Evolutionary conservation across 2,797 vertebrate genomes (phyloP), one percentile per base, ranked within the genome.

Genomic region (Anolis apletophallus): DNA sequence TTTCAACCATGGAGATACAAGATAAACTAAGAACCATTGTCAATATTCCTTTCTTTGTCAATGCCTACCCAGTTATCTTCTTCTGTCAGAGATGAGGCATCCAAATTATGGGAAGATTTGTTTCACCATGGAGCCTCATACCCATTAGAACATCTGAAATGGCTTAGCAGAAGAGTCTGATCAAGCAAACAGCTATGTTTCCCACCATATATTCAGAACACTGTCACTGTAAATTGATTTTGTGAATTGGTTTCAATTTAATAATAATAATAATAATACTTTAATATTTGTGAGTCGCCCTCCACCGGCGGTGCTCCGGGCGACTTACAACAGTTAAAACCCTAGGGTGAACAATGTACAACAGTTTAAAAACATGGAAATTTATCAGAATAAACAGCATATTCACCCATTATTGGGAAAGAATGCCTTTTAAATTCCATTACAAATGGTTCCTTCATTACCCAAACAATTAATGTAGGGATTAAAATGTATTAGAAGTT

Each of bases 401-500:
- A 29, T 82, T 84, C 84, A 1, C 34, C 57, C 5, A 84, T 79
- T 86, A 77, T 29, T 40, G 52, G 78, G 72, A 72, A 6, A 84
- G n/a, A 89, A 40, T 54, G 5, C 19, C 81, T 79, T 71, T 84
- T 84, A 26, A 57, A 0, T 83, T 1, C 52, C 13, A 6, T 46
- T 89, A 67, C 55, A 32, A 82, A 72, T 81, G 32, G 3, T 67
- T 46, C n/a, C 0, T 61, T 81, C 0, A 80, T 82, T 14, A 36
- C 2, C 74, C 3, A 83, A 87, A 79, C 40, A 86, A 81, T 77
- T 87, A 89, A 86, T 83, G 80, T 1, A 52, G 1, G 34, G 16
- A 92, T 87, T 89, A 89, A 88, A 87, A 90, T 76, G 0, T 40
- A 61, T 89, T 90, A 87, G 16, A 52, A 59, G 21, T 81, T 92